Evolutionary conservation across 2,888 invertebrate species (phyloP), one percentile per base, ranked within the genome.

Genomic region (Epistrophe eligans): DNA sequence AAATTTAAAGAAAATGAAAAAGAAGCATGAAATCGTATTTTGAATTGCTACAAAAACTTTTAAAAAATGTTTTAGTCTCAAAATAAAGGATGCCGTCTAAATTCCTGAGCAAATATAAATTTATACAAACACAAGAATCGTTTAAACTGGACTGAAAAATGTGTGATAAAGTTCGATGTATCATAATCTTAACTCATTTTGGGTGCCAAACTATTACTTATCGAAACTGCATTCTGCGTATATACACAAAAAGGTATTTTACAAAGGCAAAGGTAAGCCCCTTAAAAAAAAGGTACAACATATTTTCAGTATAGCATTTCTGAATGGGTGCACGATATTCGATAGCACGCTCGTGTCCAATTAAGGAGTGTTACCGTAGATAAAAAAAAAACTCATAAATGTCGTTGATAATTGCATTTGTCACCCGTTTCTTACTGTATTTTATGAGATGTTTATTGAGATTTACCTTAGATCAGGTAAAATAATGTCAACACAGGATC

Each of bases 401-500:
- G 85, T 85, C 85, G 74, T 64, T 19, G 82, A 85, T 82, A 82
- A 85, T 62, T 77, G 81, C 60, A 43, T 70, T 62, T 70, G 74
- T 73, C 85, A 60, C 66, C 81, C 73, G 60, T 64, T 62, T 17
- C 40, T 85, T 85, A 74, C 77, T 70, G 77, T 82, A 77, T 77
- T 85, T 85, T 85, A 85, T 85, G 85, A 77, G 82, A 74, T 82
- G 77, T 57, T 79, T 71, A 77, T 62, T 77, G 70, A 74, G 73
- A 85, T 82, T 72, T 50, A 48, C n/a, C 32, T 45, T 57, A 58
- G 15, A n/a, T 11, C 79, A 71, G 80, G 84, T 79, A 80, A 72
- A 43, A 43, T n/a, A 35, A 45, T n/a, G 45, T 55, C 79, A 38
- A 24, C 17, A 2, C n/a, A 40, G 13, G 38, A 70, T 55, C 28